A percentile compares a stretch with the other conserved stretches of the same genome.
Conservation (phyloP, 2,888 invertebrate species). For the Unio delphinus region DNA sequence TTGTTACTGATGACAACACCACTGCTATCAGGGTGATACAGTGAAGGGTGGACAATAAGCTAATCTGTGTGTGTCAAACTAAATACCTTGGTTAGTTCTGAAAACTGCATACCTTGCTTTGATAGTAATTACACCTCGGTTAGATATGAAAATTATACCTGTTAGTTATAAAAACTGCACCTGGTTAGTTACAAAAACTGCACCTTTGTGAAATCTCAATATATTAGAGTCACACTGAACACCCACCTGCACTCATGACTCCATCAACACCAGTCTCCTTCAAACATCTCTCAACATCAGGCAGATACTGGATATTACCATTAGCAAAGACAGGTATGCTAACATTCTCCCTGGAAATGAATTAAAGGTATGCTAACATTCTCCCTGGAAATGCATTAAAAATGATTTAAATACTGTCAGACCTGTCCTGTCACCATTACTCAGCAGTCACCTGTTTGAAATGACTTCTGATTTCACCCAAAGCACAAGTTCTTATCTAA, state of each 20-base stretch:
- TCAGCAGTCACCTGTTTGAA: too few relatives aligned
- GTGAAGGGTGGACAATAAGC: too few relatives aligned
- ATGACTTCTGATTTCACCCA: too few relatives aligned
- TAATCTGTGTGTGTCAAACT: too few relatives aligned
- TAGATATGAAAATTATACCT: not conserved
- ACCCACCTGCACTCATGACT: slow-evolving; percentile 74
- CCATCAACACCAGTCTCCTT: slow-evolving; percentile 85
- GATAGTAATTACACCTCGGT: not conserved
- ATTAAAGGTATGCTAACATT: slow-evolving; percentile 84
- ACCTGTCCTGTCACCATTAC: too few relatives aligned
- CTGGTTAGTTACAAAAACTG: not conserved
- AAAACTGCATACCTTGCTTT: not conserved
- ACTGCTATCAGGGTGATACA: too few relatives aligned
- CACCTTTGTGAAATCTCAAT: not conserved
- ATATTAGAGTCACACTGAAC: not conserved
- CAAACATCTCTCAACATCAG: slow-evolving; percentile 89
- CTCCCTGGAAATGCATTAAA: slow-evolving; percentile 75
- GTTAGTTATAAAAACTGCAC: not conserved
- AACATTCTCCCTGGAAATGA: slow-evolving; percentile 80
- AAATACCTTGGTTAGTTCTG: too few relatives aligned
- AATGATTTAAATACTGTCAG: too few relatives aligned
- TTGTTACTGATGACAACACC: too few relatives aligned
- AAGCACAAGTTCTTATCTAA: too few relatives aligned
- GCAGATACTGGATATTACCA: slow-evolving; percentile 94
- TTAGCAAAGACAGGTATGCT: slow-evolving; percentile 96